These are phyloP conservation scores for Epicampocera succincta DNA, from an alignment of 2,888 invertebrate species.

Conservation along the genomic window DNA sequence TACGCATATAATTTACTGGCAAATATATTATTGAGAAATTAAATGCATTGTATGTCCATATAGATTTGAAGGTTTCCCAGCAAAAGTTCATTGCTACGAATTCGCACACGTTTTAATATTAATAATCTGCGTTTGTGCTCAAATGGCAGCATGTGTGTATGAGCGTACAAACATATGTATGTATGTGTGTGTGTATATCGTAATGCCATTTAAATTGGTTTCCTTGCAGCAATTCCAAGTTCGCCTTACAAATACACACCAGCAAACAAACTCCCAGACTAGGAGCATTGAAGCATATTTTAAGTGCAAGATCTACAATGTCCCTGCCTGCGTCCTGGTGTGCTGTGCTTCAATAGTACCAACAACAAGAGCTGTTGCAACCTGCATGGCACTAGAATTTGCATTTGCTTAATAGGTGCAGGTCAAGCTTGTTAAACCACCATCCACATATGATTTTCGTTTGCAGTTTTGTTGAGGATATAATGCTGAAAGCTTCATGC, in stretches of 20 bases:
- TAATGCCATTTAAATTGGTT: conserved; percentile 48
- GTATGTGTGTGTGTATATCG: conserved; percentile 3
- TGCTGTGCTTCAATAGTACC: conserved; percentile 40
- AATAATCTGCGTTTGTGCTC: neutral
- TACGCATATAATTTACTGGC: neutral
- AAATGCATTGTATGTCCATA: neutral
- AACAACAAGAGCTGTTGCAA: conserved; percentile 36
- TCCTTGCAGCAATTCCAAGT: conserved; percentile 29
- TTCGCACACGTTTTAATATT: neutral
- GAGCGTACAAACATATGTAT: no score
- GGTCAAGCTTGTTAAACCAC: conserved; percentile 40
- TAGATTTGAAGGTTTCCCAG: conserved; percentile 1
- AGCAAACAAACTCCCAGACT: no score
- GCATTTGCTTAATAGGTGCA: conserved; percentile 46
- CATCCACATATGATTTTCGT: conserved; percentile 17
- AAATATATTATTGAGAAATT: conserved; percentile 5
- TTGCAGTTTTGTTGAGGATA: conserved; percentile 8
- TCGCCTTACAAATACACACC: neutral
- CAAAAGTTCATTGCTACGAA: conserved; percentile 16
- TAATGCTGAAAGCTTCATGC: neutral
- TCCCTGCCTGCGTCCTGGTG: conserved; percentile 3
- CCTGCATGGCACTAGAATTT: conserved; percentile 50
- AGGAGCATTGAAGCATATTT: conserved; percentile 25
- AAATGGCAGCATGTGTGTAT: no score
- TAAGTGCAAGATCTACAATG: conserved; percentile 22